Evolutionary conservation across 2,797 vertebrate genomes (phyloP), one percentile per base, ranked within the genome.

Genomic region (Champsocephalus gunnari): DNA sequence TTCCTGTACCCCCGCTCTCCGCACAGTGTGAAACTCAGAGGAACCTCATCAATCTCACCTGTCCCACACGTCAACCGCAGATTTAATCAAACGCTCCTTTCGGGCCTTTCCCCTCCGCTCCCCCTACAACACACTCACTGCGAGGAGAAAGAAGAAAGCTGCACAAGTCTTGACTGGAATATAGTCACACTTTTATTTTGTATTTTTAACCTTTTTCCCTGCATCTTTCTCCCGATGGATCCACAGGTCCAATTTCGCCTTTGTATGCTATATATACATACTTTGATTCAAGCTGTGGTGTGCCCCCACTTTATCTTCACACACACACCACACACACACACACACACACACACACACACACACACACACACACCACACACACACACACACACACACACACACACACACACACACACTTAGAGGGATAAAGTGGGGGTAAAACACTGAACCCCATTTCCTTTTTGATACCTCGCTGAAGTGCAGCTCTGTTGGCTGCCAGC

Each of bases 31-130:
- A 97, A 95, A 90, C 94, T 92, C 95, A 94, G 96, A 96, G 97
- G 97, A 97, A 97, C 97, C 91, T 98, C 97, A 99, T 99, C 97
- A 96, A 98, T 99, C 97, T 99, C 97, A 89, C 95, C 95, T 94
- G 96, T 95, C 95, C 62, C 80, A 91, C 92, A 90, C 94, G 97
- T 97, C 97, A 97, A 95, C 97, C 87, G 86, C 82, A 96, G 96
- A 95, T 95, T 95, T 95, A 95, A 95, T 96, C 95, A 96, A 95
- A 93, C 87, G 93, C 94, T 95, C 95, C 94, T 93, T 93, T 89
- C 73, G 77, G 85, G 68, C 94, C 90, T 84, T 38, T 89, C 12
- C 44, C 90, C 80, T 85, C 71, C 14, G 13, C 93, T 89, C 82
- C 81, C 88, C 89, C 78, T 67, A 63, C 49, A 75, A 56, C 82